Percentiles rank a stretch among this genome's conserved stretches.
Conservation (phyloP, 2,888 invertebrate species). For the Mamestra brassicae region DNA sequence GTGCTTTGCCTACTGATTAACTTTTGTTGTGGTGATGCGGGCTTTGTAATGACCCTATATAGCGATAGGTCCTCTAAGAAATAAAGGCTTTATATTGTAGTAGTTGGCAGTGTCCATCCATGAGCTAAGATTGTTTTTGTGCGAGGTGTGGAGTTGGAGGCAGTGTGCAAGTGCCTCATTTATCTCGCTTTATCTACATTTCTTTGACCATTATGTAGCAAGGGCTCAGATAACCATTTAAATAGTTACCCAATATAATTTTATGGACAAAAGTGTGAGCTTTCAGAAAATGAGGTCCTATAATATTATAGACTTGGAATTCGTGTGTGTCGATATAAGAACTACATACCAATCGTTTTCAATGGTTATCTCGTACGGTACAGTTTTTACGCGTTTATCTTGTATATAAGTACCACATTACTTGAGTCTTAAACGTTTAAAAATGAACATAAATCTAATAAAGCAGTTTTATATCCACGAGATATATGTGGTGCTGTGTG, state of each 20-base stretch:
- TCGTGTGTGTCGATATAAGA: neutral
- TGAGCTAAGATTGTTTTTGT: constrained; percentile 51
- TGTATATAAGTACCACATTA: neutral
- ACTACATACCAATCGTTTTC: neutral
- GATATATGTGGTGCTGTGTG: constrained; percentile 18
- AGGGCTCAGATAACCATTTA: constrained; percentile 48
- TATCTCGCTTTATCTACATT: constrained; percentile 51
- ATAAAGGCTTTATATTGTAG: constrained; percentile 47
- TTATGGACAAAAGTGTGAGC: constrained; percentile 35
- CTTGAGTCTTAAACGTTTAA: neutral
- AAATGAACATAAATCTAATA: constrained; percentile 6
- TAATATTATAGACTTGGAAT: neutral
- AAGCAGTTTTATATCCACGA: constrained; percentile 8
- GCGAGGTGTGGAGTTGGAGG: constrained; percentile 39
- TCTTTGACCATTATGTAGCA: constrained; percentile 43
- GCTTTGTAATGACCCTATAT: constrained; percentile 53
- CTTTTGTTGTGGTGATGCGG: constrained; percentile 52
- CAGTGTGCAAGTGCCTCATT: constrained; percentile 43
- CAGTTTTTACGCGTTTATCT: neutral
- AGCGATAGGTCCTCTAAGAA: constrained; percentile 39
- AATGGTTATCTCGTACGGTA: neutral
- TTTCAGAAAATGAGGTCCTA: constrained; percentile 24
- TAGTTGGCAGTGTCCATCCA: constrained; percentile 32
- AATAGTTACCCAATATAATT: constrained; percentile 51
- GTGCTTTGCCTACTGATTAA: constrained; percentile 59